Base-by-base conservation (phyloP, 2,888 invertebrate genomes). In the Chalcosyrphus nemorum region DNA sequence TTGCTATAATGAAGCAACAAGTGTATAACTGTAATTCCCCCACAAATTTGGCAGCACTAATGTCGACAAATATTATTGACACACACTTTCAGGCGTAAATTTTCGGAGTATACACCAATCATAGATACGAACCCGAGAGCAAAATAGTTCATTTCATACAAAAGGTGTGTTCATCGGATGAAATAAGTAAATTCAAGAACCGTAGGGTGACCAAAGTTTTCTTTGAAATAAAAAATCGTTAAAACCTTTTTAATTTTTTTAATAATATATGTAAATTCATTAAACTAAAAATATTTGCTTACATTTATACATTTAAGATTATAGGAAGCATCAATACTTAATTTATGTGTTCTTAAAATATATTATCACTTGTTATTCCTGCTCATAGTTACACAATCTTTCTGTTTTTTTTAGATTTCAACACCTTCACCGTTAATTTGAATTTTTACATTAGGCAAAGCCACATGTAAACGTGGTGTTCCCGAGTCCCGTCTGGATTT, bases 391-490 rank as follows among this genome's bases (percentile, higher is more conserved):
- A n/a, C n/a, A n/a, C n/a, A n/a, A n/a, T n/a, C n/a, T n/a, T n/a
- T n/a, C 17, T 17, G 35, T 15, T n/a, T 38, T 17, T 41, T 21
- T 7, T 1, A 19, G 9, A 89, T 86, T 24, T 89, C 86, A 2
- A 90, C 85, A 7, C 89, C 89, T 50, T 89, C 88, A 0, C 90
- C 90, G 54, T 90, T 90, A 11, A 91, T 81, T 86, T 90, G 89
- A 56, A 88, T 87, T n/a, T 50, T 65, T 5, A 84, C 15, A 13
- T 70, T 57, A 4, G 59, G 11, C 86, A 88, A 50, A 87, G 88
- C 7, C 86, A 86, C 47, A 74, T 13, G 70, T 2, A 87, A 87
- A 29, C 11, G 45, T 3, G 52, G n/a, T 2, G 81, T 86, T 2
- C 47, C 32, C 13, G 80, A 80, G 9, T 71, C 45, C 32, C 59